Evolutionary conservation across 2,113 vertebrate genomes (phyloP).

Genomic region (Crotalus tigris): DNA sequence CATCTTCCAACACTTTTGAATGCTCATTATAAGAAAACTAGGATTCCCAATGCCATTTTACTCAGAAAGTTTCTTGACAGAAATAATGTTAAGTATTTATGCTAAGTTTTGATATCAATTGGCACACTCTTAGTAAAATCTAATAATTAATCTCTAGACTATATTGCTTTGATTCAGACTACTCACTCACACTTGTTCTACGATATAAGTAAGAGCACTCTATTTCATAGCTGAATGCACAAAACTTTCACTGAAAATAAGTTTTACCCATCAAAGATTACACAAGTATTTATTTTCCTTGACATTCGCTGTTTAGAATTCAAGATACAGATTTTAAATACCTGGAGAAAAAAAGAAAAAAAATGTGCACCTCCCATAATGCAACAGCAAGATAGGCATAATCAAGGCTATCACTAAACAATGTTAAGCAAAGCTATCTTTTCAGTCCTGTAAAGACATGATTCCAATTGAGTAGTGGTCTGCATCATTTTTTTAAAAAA

Average conservation of each 20-base stretch:
- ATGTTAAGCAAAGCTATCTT: constrained; percentile 30
- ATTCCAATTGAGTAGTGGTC: not conserved
- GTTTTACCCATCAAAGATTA: constrained; percentile 8
- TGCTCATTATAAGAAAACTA: constrained; percentile 18
- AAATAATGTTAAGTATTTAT: constrained; percentile 41
- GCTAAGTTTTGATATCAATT: constrained; percentile 30
- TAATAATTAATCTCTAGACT: constrained; percentile 38
- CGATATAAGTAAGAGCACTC: constrained; percentile 51
- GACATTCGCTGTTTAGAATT: not conserved
- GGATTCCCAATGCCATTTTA: constrained; percentile 32
- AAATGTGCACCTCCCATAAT: constrained; percentile 42
- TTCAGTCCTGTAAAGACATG: constrained; percentile 1
- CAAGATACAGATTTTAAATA: constrained; percentile 24
- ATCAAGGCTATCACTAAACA: constrained; percentile 24
- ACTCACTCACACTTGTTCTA: not conserved
- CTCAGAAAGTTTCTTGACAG: constrained; percentile 22
- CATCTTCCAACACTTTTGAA: constrained; percentile 24
- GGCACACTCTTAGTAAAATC: constrained; percentile 33
- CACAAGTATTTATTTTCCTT: not conserved
- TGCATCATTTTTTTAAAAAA: not conserved
- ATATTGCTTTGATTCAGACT: constrained; percentile 15
- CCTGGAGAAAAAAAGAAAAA: not conserved
- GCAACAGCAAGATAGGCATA: constrained; percentile 34
- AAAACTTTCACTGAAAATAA: constrained; percentile 18
- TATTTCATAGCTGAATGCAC: constrained; percentile 25